Base-by-base conservation (phyloP, 2,113 vertebrate species). In the Phyllostomus discolor region DNA sequence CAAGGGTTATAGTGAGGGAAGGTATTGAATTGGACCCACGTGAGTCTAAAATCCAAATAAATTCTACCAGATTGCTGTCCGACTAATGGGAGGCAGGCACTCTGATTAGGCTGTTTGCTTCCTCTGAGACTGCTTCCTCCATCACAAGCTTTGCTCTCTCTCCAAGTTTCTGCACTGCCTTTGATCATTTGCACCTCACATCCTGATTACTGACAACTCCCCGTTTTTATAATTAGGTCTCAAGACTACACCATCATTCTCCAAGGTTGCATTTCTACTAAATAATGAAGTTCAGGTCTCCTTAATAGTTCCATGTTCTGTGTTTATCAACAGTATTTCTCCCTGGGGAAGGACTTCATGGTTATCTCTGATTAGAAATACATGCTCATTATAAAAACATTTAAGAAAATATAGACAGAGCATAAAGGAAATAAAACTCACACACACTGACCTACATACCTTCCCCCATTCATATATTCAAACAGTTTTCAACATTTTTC, bases 1-100 rank as follows among this genome's bases (percentile, higher is more conserved):
- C 24, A 15, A 16, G 67, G 15, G 17, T 31, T 22, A 1, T 16
- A 19, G 16, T 0, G 1, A 66, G 26, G 31, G 1, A 57, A 16
- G 31, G 57, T 19, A n/a, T 54, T 67, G 33, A 43, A 12, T 10
- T 7, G 1, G 62, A 52, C 26, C 0, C 0, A 0, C 4, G 19
- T 28, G 33, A 19, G 10, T 31, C 75, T 31, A 14, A 50, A 20
- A 19, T 2, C 86, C 41, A 10, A 14, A 24, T 1, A 16, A 35
- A 4, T 31, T 28, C 7, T 12, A 38, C 54, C 10, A 38, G n/a
- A 2, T 6, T 5, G 24, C n/a, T 54, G 41, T 17, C 2, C 33
- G 38, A 38, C 4, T 5, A 54, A 20, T 4, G 15, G 43, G 0
- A 24, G 26, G 24, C 2, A 14, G 54, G 4, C 20, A 1, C 38